Base-by-base conservation (phyloP, 2,113 vertebrate genomes). In the Picathartes gymnocephalus region DNA sequence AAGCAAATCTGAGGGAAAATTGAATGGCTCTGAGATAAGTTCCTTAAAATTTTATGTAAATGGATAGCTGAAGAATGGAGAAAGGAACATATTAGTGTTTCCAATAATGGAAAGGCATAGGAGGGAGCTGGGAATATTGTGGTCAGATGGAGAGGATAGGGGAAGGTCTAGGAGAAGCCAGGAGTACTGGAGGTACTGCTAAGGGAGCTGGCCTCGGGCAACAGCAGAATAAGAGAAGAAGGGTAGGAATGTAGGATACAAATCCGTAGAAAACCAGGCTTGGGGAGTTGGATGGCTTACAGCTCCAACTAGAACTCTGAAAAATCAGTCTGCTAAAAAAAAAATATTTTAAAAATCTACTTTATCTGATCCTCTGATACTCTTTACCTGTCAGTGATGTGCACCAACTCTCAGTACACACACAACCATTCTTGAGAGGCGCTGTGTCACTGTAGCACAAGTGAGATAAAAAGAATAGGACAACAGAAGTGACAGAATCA, bases 401-500 rank as follows among this genome's bases (percentile, higher is more conserved):
- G 13, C 39, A 68, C 28, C 22, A 78, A 11, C 66, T 65, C 37
- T 25, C 35, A 14, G 15, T 33, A 54, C 0, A 0, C 30, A 28
- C 25, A 13, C 21, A 47, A 11, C 6, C 0, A 0, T 40, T 58
- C 70, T 9, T 21, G 8, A 44, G 37, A 53, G 60, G 42, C 5
- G 23, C 22, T 42, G 15, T 54, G 13, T 33, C 24, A 6, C 58
- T 17, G 23, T 13, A 65, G 45, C 42, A 42, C 20, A 25, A 40
- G 10, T 1, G 7, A 82, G 39, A 33, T 33, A 37, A 78, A 80
- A 27, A 0, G 0, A 68, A 35, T 5, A 4, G 24, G 54, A 51
- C n/a, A 47, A 24, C 12, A 5, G 23, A 76, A 51, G 28, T 0
- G 1, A 65, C 20, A 81, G 37, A 25, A 3, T 6, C 2, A 25